Evolutionary conservation across 2,888 invertebrate genomes (phyloP).

Genomic region (Ptilodon capucinus): DNA sequence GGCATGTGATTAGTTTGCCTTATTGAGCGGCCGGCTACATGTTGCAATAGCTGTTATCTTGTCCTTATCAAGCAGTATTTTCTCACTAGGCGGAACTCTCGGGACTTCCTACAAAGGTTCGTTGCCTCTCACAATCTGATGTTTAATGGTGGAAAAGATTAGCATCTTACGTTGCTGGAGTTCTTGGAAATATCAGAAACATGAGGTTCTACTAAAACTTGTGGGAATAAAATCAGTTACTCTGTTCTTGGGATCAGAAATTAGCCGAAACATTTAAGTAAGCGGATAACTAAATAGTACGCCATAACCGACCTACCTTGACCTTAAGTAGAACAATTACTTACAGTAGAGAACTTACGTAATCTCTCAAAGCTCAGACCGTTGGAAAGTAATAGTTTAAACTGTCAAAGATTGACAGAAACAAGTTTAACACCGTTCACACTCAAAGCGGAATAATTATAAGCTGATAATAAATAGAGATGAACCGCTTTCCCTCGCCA

Average conservation of each 20-base stretch:
- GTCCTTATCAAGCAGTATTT: slow-evolving; percentile 25
- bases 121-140: slow-evolving; percentile 14
- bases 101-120: slow-evolving; percentile 15
- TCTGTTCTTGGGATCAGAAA: not conserved
- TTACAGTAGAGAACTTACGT: too few relatives aligned
- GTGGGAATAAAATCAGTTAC: not conserved
- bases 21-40: slow-evolving; percentile 15
- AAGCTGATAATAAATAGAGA: not conserved
- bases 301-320: not conserved
- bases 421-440: too few relatives aligned
- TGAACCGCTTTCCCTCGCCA: not conserved
- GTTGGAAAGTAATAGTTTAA: not conserved
- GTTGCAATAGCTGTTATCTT: slow-evolving; percentile 17
- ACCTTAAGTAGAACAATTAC: not conserved
- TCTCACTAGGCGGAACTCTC: slow-evolving; percentile 10
- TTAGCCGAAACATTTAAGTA: not conserved
- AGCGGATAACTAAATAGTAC: not conserved
- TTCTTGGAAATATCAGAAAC: not conserved
- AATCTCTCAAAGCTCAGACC: not conserved
- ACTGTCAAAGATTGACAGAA: too few relatives aligned
- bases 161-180: slow-evolving; percentile 9
- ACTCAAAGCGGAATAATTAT: too few relatives aligned
- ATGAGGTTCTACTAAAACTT: not conserved
- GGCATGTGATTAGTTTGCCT: slow-evolving; percentile 19
- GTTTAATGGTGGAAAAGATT: slow-evolving; percentile 3